These are phyloP conservation scores for Hippopotamyrus pictus DNA, from an alignment of 2,797 vertebrate genomes.

Conservation along the genomic window DNA sequence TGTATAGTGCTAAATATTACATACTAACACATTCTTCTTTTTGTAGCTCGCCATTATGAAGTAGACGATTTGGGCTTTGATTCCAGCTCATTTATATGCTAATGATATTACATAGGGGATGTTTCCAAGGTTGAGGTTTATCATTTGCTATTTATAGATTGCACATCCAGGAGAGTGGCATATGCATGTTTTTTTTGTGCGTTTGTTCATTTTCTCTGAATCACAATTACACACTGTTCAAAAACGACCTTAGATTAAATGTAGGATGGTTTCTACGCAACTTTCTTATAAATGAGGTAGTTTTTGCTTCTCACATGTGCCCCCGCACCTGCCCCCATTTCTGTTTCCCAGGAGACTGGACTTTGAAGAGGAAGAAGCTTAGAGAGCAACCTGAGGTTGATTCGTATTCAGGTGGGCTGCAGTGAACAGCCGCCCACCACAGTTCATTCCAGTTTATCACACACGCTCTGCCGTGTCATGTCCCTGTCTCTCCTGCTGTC, in stretches of 20 bases:
- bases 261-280: neutral
- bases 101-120: neutral
- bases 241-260: neutral
- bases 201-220: neutral
- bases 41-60: neutral
- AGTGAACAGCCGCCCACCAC: neutral
- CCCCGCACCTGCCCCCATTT: neutral
- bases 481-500: neutral
- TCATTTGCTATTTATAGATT: neutral
- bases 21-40: neutral
- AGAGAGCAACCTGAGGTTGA: neutral
- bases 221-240: neutral
- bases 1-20: too few species aligned
- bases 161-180: neutral
- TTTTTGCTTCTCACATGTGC: neutral
- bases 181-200: neutral
- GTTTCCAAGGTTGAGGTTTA: neutral
- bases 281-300: neutral
- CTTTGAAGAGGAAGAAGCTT: neutral
- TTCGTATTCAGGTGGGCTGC: neutral
- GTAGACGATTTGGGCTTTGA: neutral
- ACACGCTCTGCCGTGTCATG: neutral
- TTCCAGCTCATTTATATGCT: neutral
- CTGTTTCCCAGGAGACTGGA: neutral
- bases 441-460: neutral